Base-by-base conservation (phyloP, 2,113 vertebrate genomes). In the Serilophus lunatus region DNA sequence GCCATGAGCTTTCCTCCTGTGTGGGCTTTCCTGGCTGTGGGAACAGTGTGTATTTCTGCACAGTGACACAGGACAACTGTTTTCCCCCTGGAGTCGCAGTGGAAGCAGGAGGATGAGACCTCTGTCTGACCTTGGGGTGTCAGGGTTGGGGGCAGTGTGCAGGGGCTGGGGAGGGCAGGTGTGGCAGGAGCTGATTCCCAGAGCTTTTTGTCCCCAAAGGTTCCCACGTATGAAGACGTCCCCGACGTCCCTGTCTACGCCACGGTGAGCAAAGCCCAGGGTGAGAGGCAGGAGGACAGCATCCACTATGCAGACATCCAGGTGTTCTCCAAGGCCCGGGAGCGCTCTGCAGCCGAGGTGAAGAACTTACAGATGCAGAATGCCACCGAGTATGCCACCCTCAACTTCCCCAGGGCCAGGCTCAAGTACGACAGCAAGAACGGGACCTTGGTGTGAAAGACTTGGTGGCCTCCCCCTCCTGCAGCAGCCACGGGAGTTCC, bases 301-400 rank as follows among this genome's bases (percentile, higher is more conserved):
- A 94, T 99, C 50, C 98, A 98, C 56, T 99, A 99, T 0, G 98
- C 98, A 17, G 98, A 99, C 89, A 97, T 99, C 83, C 98, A 98
- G 40, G 98, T 99, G 87, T 95, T 97, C 74, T 96, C 86, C 69
- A 59, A 24, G 28, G 31, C 10, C 2, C 80, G 71, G 31, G 63
- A 95, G 22, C 96, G 95, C 47, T 96, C 97, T 1, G 87, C 63
- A 12, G 75, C 77, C 17, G 93, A 97, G 75, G 31, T 94, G 89
- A 97, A 80, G 83, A 93, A n/a, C 54, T 35, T 74, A 23, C 96
- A 96, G 44, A 72, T 36, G 66, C 94, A 96, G 79, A 96, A 92
- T 10, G 91, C 97, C 22, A 98, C 98, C 0, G 98, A 98, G 18
- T 99, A 99, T 8, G 98, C 98, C n/a, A 98, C 97, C 25, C 98